A percentile compares a stretch with the other conserved stretches of the same genome.
Conservation (phyloP, 2,797 vertebrate genomes). For the Esox lucius region DNA sequence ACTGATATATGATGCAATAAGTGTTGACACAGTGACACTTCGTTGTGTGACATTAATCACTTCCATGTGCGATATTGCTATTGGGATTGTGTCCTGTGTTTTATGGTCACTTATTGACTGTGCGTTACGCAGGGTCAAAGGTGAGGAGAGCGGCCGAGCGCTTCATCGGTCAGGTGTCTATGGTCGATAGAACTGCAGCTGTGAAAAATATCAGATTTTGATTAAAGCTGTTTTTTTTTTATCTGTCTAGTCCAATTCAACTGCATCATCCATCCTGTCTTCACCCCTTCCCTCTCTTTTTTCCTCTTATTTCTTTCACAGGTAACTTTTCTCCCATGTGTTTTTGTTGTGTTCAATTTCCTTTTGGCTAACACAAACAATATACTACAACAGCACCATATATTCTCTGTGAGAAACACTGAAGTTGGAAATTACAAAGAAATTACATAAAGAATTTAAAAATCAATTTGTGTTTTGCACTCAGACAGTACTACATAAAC, state of each 20-base stretch:
- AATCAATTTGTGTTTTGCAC: constrained; percentile 55
- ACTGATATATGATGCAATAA: background rate
- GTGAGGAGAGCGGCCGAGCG: constrained; percentile 22
- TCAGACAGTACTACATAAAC: constrained; percentile 47
- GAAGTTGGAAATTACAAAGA: constrained; percentile 49
- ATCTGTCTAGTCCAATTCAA: constrained; percentile 30
- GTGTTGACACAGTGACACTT: too few species aligned
- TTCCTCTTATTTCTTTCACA: constrained; percentile 3
- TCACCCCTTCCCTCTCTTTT: constrained; percentile 6
- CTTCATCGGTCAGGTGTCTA: constrained; percentile 18
- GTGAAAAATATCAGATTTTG: constrained; percentile 43
- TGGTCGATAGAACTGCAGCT: constrained; percentile 29
- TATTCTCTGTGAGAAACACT: constrained; percentile 20
- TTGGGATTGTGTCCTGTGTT: background rate
- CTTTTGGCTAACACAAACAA: constrained; percentile 9
- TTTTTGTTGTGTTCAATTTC: background rate
- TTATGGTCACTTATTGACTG: constrained; percentile 23
- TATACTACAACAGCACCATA: constrained; percentile 13
- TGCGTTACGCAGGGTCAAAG: constrained; percentile 29
- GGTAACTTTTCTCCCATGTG: background rate
- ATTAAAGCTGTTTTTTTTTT: constrained; percentile 44
- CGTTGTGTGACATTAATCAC: background rate
- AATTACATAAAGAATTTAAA: constrained; percentile 54
- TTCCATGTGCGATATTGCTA: background rate
- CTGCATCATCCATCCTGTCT: background rate